Conservation (phyloP, 2,113 vertebrate genomes). For the Neodon shergylaensis region DNA sequence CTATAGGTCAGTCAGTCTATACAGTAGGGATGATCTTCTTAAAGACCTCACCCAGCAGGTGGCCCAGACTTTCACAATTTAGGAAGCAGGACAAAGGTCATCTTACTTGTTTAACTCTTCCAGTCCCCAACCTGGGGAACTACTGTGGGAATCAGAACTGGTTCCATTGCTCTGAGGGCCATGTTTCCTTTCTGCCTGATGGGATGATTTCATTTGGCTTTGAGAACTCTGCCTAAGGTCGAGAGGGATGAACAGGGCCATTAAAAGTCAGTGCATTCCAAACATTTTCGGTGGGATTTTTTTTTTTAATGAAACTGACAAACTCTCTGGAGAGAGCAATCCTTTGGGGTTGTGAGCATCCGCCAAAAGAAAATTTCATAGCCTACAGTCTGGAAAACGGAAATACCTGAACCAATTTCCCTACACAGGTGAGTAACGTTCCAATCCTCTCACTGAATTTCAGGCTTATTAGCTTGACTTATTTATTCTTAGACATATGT, state of each 20-base stretch:
- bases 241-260: background rate
- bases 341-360: background rate
- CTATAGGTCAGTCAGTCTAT: background rate
- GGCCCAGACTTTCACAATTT: background rate
- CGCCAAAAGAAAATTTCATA: background rate
- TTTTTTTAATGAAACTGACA: background rate
- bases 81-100: background rate
- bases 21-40: background rate
- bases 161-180: background rate
- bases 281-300: background rate
- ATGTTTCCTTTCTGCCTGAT: background rate
- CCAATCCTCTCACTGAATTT: slow-evolving; percentile 40
- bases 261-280: background rate
- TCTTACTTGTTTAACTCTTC: background rate
- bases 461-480: slow-evolving; percentile 34
- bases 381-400: background rate
- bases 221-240: background rate
- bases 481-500: background rate
- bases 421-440: background rate
- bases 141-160: background rate
- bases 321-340: background rate
- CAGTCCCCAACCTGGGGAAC: background rate
- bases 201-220: background rate
- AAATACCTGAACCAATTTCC: background rate
- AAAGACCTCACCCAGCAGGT: background rate